A percentile compares a stretch with the other conserved stretches of the same genome.
phyloP scores from a whole-genome alignment of 1,140 invertebrate species.

The Paramacrobiotus metropolitanus region DNA sequence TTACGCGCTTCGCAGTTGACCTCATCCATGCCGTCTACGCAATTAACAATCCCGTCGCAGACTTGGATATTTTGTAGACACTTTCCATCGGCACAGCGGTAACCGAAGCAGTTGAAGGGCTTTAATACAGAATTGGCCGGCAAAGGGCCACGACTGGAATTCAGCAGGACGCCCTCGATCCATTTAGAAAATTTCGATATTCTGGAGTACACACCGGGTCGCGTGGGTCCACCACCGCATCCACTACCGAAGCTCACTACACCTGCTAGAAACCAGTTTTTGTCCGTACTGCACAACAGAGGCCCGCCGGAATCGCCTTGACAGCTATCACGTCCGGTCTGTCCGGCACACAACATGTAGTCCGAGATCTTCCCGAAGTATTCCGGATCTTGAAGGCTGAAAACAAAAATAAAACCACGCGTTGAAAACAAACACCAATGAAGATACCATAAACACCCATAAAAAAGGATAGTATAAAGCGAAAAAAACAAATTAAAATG shows the following conservation, averaged over 20 bases:
- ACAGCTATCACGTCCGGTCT: background rate
- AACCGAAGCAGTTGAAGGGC: conserved; percentile 2
- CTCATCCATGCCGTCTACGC: background rate
- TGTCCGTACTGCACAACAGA: background rate
- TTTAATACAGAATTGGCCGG: background rate
- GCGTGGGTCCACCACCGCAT: conserved; percentile 1
- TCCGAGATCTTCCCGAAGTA: conserved; percentile 1
- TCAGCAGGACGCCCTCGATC: background rate
- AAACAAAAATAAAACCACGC: background rate
- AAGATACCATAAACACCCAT: too few species aligned
- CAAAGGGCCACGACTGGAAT: background rate
- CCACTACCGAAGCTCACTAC: conserved; percentile 10
- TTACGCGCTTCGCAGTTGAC: background rate
- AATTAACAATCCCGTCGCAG: background rate
- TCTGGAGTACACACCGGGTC: conserved; percentile 7
- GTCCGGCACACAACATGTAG: background rate
- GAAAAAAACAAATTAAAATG: too few species aligned
- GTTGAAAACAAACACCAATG: too few species aligned
- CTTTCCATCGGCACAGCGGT: background rate
- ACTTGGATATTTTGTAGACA: background rate
- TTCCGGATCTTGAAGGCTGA: background rate
- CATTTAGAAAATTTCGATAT: conserved; percentile 5
- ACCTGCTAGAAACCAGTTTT: conserved; percentile 2
- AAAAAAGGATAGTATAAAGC: too few species aligned
- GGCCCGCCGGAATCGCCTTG: conserved; percentile 1